Evolutionary conservation across 2,888 invertebrate species (phyloP), one percentile per base, ranked within the genome.

Genomic region (Idaea aversata): DNA sequence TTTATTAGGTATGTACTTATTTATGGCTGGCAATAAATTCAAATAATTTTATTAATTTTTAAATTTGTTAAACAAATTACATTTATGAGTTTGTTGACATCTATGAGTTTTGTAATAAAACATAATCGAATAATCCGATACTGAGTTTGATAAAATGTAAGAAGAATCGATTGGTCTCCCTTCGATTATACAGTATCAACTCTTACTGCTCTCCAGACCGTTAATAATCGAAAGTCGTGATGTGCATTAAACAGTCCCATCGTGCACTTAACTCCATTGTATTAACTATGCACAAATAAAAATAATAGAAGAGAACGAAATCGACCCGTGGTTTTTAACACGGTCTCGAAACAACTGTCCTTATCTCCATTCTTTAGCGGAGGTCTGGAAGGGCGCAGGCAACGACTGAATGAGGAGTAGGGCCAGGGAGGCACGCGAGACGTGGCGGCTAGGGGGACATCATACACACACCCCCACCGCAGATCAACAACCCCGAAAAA

Each of bases 401-500:
- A 77, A 77, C 83, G 78, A 83, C 61, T 88, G 89, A 88, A 88
- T 88, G 85, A 84, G 84, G 79, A 81, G 75, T 75, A 80, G 84
- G 82, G 84, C 77, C 77, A 80, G 79, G 79, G 67, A 65, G 61
- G 69, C 36, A 65, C 66, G 67, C 65, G 67, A n/a, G n/a, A 66
- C 68, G 66, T 68, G 70, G 62, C 61, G 72, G 63, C 68, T 65
- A 74, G 75, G 71, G 76, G 73, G 75, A 70, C 65, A 66, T 63
- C 64, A 68, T 65, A 71, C 72, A 72, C 78, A 79, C 74, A 77
- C 80, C 47, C 84, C 84, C 80, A 80, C 85, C 84, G 75, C 83
- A 84, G 90, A 90, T 86, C 90, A 90, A 90, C 90, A 90, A 89
- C 88, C 90, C 87, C 83, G 47, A 78, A 87, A 25, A 88, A 85